Evolutionary conservation across 2,113 vertebrate species (phyloP).

Genomic region (Labeo rohita): DNA sequence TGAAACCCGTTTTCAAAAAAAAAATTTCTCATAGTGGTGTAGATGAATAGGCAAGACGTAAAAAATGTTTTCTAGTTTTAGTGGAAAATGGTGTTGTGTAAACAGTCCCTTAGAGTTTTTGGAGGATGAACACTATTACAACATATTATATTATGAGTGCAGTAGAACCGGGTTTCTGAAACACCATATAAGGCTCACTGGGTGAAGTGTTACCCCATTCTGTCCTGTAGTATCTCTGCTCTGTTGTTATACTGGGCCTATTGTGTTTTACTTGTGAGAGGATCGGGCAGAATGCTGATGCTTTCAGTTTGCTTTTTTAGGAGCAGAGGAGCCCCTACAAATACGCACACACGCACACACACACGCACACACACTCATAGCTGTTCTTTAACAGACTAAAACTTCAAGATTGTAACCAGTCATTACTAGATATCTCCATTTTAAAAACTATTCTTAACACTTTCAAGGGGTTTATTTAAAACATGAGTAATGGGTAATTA

Average conservation of each 20-base stretch:
- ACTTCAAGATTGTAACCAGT: background rate
- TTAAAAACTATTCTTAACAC: background rate
- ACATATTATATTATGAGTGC: background rate
- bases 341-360: constrained; percentile 43
- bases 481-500: constrained; percentile 1
- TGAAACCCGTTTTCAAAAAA: too few species aligned
- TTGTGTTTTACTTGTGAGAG: constrained; percentile 69
- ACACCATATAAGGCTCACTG: background rate
- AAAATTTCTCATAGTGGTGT: too few species aligned
- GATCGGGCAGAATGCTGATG: constrained; percentile 75
- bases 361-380: constrained; percentile 13
- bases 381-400: background rate
- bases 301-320: constrained; percentile 61
- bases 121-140: background rate
- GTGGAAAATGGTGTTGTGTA: too few species aligned
- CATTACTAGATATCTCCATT: background rate
- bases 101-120: background rate
- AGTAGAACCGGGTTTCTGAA: background rate
- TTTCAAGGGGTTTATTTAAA: background rate
- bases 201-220: constrained; percentile 19
- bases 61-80: too few species aligned
- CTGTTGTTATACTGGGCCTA: constrained; percentile 68
- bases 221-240: constrained; percentile 62
- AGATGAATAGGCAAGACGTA: too few species aligned
- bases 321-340: constrained; percentile 27